Conservation (phyloP, 1,140 invertebrate genomes). For the Hirudo medicinalis region DNA sequence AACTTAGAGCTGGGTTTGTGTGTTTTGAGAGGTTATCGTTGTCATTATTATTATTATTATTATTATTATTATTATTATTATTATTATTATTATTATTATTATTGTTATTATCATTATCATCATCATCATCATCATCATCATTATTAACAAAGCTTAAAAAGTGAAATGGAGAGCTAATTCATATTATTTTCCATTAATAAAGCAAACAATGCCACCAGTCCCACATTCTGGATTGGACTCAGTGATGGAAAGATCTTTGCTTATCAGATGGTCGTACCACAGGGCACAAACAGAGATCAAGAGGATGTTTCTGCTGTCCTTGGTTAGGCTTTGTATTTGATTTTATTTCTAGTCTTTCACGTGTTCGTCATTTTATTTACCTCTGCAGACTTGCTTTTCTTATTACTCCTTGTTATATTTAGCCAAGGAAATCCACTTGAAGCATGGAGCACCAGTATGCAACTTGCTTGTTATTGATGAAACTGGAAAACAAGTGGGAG, state of each 20-base stretch:
- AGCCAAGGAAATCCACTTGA: conserved; percentile 85
- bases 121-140: no score
- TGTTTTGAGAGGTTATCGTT: no score
- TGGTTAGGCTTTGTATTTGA: conserved; percentile 1
- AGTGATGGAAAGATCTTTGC: conserved; percentile 82
- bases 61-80: no score
- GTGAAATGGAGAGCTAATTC: neutral
- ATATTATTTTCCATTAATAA: neutral
- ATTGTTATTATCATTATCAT: no score
- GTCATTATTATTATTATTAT: no score
- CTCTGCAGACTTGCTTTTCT: neutral
- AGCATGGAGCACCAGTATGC: conserved; percentile 86
- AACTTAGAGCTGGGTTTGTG: neutral
- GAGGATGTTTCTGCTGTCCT: conserved; percentile 29
- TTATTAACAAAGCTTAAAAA: no score
- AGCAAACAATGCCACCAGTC: conserved; percentile 63
- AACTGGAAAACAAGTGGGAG: conserved; percentile 57
- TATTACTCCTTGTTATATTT: neutral
- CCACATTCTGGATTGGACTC: conserved; percentile 88
- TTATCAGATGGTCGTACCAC: conserved; percentile 68
- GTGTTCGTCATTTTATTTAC: neutral
- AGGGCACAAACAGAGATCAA: conserved; percentile 33
- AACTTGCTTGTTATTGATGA: conserved; percentile 77
- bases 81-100: no score
- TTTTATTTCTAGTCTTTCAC: neutral